These are phyloP conservation scores for Phalacrocorax carbo DNA, from an alignment of 2,113 vertebrate genomes.

Conservation along the genomic window DNA sequence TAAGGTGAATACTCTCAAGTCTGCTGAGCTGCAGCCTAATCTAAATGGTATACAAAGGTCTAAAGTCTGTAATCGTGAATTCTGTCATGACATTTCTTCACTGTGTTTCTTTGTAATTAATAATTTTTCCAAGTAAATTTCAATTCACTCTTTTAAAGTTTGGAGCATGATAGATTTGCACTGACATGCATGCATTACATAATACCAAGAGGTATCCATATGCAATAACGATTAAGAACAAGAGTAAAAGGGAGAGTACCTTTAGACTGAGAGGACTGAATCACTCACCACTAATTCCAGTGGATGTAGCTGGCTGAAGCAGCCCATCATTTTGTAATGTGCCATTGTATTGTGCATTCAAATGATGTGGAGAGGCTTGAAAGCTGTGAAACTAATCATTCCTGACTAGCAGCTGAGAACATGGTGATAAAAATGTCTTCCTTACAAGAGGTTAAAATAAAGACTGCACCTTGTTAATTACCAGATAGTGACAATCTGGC, in stretches of 20 bases:
- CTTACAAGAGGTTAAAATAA: background rate
- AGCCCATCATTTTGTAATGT: background rate
- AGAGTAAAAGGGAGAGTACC: background rate
- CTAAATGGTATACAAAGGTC: background rate
- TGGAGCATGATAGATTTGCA: background rate
- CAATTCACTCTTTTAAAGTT: background rate
- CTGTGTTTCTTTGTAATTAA: background rate
- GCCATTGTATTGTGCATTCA: background rate
- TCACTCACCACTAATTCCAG: background rate
- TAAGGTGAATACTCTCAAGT: background rate
- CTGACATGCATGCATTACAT: fast-evolving
- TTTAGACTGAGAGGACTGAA: background rate
- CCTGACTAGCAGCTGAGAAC: background rate
- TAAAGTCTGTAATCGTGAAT: background rate
- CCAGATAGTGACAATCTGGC: background rate
- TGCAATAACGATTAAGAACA: background rate
- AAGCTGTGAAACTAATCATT: background rate
- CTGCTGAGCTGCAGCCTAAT: background rate
- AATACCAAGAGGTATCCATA: background rate
- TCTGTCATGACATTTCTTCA: background rate
- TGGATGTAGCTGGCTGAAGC: background rate
- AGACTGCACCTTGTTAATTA: background rate
- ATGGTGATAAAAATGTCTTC: background rate
- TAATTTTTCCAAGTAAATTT: background rate
- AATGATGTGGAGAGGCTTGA: background rate